These are phyloP conservation scores for Elachura formosa DNA, from an alignment of 2,113 vertebrate genomes.

Conservation along the genomic window DNA sequence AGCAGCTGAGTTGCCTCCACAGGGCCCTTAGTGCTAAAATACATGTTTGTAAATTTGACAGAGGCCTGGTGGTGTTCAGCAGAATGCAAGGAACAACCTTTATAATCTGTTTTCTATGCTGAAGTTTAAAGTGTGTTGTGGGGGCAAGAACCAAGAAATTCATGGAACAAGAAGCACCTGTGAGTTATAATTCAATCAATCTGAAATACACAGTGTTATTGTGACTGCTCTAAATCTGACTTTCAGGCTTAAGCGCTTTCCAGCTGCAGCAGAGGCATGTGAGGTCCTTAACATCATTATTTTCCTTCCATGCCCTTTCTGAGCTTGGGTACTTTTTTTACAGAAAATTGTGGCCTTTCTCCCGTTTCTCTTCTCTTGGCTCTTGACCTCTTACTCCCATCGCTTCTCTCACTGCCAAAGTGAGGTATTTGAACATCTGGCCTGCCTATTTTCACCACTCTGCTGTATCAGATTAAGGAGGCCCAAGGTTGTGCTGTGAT, in stretches of 20 bases:
- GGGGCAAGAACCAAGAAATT: background rate
- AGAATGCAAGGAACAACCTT: background rate
- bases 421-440: constrained; percentile 70
- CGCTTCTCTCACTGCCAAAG: constrained; percentile 66
- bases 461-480: constrained; percentile 68
- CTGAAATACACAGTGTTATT: constrained; percentile 10
- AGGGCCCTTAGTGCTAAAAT: background rate
- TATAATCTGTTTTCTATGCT: background rate
- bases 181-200: constrained; percentile 38
- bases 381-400: constrained; percentile 62
- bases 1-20: background rate
- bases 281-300: constrained; percentile 48
- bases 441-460: constrained; percentile 54
- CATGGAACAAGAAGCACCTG: background rate
- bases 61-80: background rate
- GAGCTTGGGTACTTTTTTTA: background rate
- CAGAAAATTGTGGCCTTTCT: constrained; percentile 20
- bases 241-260: background rate
- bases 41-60: background rate
- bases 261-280: constrained; percentile 21
- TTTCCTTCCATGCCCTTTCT: constrained; percentile 27
- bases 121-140: background rate
- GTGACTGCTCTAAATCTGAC: constrained; percentile 20
- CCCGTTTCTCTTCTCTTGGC: constrained; percentile 14
- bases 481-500: constrained; percentile 55